These are phyloP conservation scores for Andrena haemorrhoa DNA, from an alignment of 2,888 invertebrate species.

Conservation along the genomic window DNA sequence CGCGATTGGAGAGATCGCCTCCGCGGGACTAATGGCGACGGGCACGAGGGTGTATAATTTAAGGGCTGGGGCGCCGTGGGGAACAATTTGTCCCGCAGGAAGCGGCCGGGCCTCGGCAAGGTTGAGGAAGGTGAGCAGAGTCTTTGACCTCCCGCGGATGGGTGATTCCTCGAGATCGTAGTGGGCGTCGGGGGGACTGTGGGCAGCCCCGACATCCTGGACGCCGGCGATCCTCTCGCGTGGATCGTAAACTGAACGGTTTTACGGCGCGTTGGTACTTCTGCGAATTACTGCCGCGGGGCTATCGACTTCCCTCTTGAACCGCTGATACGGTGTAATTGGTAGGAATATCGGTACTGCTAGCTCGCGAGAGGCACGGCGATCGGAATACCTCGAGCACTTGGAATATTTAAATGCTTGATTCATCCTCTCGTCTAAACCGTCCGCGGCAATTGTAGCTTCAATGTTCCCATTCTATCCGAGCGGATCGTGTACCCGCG, in stretches of 20 bases:
- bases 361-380: background rate
- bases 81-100: conserved; percentile 56
- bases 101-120: conserved; percentile 34
- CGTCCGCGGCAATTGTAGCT: background rate
- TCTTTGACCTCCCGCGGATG: conserved; percentile 67
- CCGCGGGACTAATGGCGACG: conserved; percentile 32
- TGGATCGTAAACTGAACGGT: conserved; percentile 42
- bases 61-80: conserved; percentile 57
- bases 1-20: conserved; percentile 1
- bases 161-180: conserved; percentile 48
- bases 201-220: conserved; percentile 48
- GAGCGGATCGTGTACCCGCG: background rate
- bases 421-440: background rate
- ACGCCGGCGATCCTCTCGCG: conserved; percentile 10
- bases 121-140: conserved; percentile 59
- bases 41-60: conserved; percentile 57
- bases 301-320: background rate
- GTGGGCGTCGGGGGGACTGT: conserved; percentile 59
- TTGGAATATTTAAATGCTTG: background rate
- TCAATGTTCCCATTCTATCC: background rate
- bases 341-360: background rate
- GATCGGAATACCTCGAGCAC: background rate
- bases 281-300: background rate
- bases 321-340: background rate
- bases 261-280: conserved; percentile 3